Evolutionary conservation across 2,888 invertebrate species (phyloP).

Genomic region (Acronicta leporina): DNA sequence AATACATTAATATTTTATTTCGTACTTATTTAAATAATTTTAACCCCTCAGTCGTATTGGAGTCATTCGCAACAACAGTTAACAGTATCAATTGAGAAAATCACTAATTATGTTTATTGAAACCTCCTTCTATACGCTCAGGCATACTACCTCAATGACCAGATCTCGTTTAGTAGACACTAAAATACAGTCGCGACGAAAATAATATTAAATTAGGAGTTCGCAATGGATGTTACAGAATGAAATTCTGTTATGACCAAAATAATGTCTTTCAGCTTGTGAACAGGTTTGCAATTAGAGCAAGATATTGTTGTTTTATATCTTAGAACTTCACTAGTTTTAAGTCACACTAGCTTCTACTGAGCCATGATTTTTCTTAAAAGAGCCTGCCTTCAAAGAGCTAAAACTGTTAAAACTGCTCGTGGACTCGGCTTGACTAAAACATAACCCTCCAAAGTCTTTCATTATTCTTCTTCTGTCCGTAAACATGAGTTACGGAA

Average conservation of each 20-base stretch:
- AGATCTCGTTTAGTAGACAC: slow-evolving; percentile 25
- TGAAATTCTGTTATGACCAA: slow-evolving; percentile 1
- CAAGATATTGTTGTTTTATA: background rate
- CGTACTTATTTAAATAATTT: no score
- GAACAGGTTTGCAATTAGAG: background rate
- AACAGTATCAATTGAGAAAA: no score
- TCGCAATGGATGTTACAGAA: slow-evolving; percentile 16
- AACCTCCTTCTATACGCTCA: background rate
- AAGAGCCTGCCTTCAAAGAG: no score
- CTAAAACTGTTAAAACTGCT: no score
- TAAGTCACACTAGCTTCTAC: background rate
- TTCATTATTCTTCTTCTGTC: no score
- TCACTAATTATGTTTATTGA: no score
- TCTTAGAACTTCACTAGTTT: background rate
- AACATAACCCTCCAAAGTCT: no score
- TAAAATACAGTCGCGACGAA: slow-evolving; percentile 42
- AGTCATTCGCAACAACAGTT: no score
- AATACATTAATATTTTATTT: no score
- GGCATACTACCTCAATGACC: background rate
- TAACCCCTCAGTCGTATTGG: no score
- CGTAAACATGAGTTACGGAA: no score
- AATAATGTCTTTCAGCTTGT: background rate
- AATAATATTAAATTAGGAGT: slow-evolving; percentile 32
- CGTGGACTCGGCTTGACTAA: no score
- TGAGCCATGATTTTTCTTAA: background rate